Evolutionary conservation across 2,888 invertebrate genomes (phyloP), one percentile per base, ranked within the genome.

Genomic region (Zootermopsis nevadensis): DNA sequence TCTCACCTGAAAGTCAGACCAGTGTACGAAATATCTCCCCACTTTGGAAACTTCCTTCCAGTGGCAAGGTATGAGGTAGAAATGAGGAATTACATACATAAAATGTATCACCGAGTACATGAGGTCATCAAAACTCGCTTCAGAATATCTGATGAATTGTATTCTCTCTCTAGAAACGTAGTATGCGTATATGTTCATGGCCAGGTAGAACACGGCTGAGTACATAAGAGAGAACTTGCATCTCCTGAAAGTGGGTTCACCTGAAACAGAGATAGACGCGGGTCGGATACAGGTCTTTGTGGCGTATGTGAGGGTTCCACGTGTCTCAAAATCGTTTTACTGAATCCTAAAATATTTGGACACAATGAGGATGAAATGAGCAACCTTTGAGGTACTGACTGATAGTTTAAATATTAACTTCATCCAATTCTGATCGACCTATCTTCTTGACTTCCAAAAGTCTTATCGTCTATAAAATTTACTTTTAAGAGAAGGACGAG

Each of bases 31-130:
- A n/a, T 60, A 79, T 0, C n/a, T n/a, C 19, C 35, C 79, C 8
- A 79, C 79, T 60, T 79, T 79, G 35, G 35, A 27, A 35, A 66
- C 60, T 60, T 79, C 79, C n/a, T 48, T 66, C 79, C 79, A 79
- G 35, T 79, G 79, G 19, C 60, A 60, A 10, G 79, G 79, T 2
- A 79, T 55, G 4, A 79, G n/a, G 27, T 79, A 79, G n/a, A 79
- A 31, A 27, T 79, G 79, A 35, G 79, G 79, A 33, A 79, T 24
- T 8, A 60, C 35, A 24, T 79, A 79, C 19, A 79, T 8, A 35
- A 79, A 79, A n/a, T 35, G 66, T 2, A 79, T 60, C 27, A 79
- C 33, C 1, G 79, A 60, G 53, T 55, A 79, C 35, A 79, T 79
- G 12, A 79, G 38, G 0, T 79, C 79, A 35, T 79, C 79, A 35